Base-by-base conservation (phyloP, 2,113 vertebrate species). In the Trochalopteron elliotii region DNA sequence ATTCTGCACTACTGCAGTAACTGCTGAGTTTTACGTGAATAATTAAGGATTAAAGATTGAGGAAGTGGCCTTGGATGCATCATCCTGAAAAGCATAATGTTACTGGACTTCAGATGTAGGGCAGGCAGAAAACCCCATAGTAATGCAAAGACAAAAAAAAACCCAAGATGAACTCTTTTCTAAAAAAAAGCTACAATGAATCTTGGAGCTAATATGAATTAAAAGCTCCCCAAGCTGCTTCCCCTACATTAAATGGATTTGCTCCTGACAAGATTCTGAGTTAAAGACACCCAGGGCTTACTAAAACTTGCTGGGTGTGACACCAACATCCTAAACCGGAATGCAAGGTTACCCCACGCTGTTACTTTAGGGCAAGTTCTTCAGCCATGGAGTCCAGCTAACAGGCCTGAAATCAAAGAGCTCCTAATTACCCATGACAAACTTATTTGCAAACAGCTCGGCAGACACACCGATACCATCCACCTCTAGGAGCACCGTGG, bases 311-410 rank as follows among this genome's bases (percentile, higher is more conserved):
- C 25, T 13, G 65, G 57, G 87, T 40, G 70, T 82, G 69, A 77
- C 83, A 56, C 19, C 37, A 84, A 22, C 11, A 52, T 5, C 63
- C 70, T 60, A 30, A 76, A 86, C 17, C 0, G 7, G 92, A 85
- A 90, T 11, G 47, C 28, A 79, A 45, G 18, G n/a, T 87, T 77
- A 55, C 80, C 79, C 92, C 89, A 86, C 76, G 22, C 61, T 68
- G 60, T 86, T 39, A 84, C 93, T 92, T 59, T 20, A 94, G 90
- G 95, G 80, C 69, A 91, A 60, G 65, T 45, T 55, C 95, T 94
- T 80, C 45, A 53, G 81, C 50, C 42, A 4, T 4, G 80, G 68
- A 71, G 79, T 84, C 53, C 55, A 90, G 82, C 63, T 87, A 87
- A 85, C 39, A 91, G 83, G 50, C 37, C 74, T 49, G 69, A 87